Conservation (phyloP, 1,140 invertebrate genomes). For the Drosophila yakuba region DNA sequence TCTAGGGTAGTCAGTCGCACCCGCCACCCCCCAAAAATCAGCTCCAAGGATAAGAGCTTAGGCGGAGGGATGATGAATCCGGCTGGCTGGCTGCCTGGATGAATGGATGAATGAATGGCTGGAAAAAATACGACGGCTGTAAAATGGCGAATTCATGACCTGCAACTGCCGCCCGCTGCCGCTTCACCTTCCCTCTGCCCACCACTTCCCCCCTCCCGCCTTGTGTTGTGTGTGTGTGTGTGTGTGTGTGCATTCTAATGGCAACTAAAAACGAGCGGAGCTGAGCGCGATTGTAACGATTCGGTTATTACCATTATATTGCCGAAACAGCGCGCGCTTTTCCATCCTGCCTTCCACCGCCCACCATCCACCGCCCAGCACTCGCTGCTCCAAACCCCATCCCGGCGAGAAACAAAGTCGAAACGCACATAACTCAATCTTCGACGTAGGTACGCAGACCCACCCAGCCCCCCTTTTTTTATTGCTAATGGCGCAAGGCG, state of each 20-base stretch:
- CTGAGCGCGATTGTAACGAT: conserved; percentile 78
- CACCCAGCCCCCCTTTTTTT: conserved; percentile 49
- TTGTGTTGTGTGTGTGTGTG: neutral
- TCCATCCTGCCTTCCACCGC: too few relatives aligned
- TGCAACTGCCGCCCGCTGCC: conserved; percentile 65
- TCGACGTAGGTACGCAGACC: conserved; percentile 51
- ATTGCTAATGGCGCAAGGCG: conserved; percentile 74
- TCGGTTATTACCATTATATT: conserved; percentile 85
- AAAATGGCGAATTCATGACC: conserved; percentile 85
- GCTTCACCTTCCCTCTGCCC: neutral
- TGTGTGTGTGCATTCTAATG: conserved; percentile 72
- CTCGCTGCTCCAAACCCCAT: neutral
- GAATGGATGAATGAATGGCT: conserved; percentile 33
- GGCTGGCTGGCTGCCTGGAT: conserved; percentile 1
- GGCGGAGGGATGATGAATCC: conserved; percentile 24
- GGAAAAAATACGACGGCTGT: conserved; percentile 84
- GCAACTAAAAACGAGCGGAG: conserved; percentile 75
- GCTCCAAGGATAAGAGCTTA: conserved; percentile 76
- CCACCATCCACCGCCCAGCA: neutral
- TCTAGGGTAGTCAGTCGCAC: conserved; percentile 66
- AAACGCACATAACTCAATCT: conserved; percentile 85
- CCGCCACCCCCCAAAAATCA: conserved; percentile 52
- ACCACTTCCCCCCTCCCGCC: too few relatives aligned
- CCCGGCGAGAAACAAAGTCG: conserved; percentile 70
- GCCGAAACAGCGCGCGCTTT: conserved; percentile 73